Conservation (phyloP, 2,113 vertebrate genomes). For the Calyptommatus sinebrachiatus region DNA sequence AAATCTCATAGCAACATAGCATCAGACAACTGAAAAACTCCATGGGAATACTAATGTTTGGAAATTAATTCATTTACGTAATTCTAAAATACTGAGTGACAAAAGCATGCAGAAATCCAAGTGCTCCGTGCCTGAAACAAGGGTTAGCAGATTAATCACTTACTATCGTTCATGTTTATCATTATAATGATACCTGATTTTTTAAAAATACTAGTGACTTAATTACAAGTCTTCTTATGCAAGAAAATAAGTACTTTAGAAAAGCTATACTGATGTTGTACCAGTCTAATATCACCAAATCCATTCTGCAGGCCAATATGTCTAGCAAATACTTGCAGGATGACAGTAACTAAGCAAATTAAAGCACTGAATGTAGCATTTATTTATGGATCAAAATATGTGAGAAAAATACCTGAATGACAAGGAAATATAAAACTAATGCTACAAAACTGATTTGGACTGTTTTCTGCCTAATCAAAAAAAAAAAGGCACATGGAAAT, state of each 20-base stretch:
- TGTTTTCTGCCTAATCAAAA: background rate
- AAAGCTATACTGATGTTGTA: background rate
- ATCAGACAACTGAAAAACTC: background rate
- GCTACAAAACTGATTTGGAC: background rate
- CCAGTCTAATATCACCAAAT: background rate
- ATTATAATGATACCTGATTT: background rate
- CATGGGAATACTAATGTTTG: background rate
- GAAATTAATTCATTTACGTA: background rate
- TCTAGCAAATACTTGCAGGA: background rate
- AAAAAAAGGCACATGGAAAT: background rate
- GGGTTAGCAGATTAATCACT: background rate
- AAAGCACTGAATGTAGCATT: background rate
- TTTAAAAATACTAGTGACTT: background rate
- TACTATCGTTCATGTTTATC: background rate
- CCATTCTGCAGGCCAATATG: background rate
- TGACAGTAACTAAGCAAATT: background rate
- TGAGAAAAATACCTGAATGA: slow-evolving; percentile 19
- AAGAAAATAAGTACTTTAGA: slow-evolving; percentile 15
- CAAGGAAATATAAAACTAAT: background rate
- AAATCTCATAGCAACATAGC: slow-evolving; percentile 35
- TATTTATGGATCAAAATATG: slow-evolving; percentile 45
- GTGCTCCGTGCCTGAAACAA: background rate
- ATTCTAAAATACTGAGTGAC: background rate
- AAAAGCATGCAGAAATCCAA: slow-evolving; percentile 1
- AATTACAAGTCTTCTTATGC: background rate